Base-by-base conservation (phyloP, 2,888 invertebrate genomes). In the Athripsodes cinereus region DNA sequence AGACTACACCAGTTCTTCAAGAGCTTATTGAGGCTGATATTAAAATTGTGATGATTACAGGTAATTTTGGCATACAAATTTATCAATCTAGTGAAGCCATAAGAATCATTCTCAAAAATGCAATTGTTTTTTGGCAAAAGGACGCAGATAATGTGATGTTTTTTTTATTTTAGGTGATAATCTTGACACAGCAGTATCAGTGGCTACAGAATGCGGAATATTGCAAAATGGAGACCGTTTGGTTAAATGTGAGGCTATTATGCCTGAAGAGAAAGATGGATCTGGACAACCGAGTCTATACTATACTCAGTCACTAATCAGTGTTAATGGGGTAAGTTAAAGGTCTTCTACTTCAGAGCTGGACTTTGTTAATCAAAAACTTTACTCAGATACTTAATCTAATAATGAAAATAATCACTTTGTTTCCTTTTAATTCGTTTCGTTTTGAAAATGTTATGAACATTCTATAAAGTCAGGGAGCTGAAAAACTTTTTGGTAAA, bases 21-120 rank as follows among this genome's bases (percentile, higher is more conserved):
- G 84, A 86, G 51, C 75, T 98, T 53, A 88, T 86, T 64, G 81
- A 87, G 10, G 98, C 99, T 0, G 83, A 88, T 66, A 92, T 99
- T 55, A 82, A 92, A 54, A 89, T 91, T 2, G 85, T 96, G n/a
- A 99, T 99, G 98, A 92, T 98, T 5, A 99, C 98, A 34, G 97
- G 89, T 88, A 66, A 40, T n/a, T n/a, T n/a, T n/a, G n/a, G n/a
- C n/a, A n/a, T n/a, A n/a, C n/a, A n/a, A n/a, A n/a, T n/a, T n/a
- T n/a, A n/a, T n/a, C n/a, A n/a, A n/a, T n/a, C n/a, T n/a, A n/a
- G n/a, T n/a, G n/a, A n/a, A n/a, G n/a, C n/a, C n/a, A n/a, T n/a
- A n/a, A n/a, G n/a, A n/a, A n/a, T n/a, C n/a, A n/a, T n/a, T n/a
- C n/a, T n/a, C n/a, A n/a, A n/a, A n/a, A n/a, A n/a, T n/a, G n/a